Evolutionary conservation across 2,113 vertebrate species (phyloP).

Genomic region (Nanger granti): DNA sequence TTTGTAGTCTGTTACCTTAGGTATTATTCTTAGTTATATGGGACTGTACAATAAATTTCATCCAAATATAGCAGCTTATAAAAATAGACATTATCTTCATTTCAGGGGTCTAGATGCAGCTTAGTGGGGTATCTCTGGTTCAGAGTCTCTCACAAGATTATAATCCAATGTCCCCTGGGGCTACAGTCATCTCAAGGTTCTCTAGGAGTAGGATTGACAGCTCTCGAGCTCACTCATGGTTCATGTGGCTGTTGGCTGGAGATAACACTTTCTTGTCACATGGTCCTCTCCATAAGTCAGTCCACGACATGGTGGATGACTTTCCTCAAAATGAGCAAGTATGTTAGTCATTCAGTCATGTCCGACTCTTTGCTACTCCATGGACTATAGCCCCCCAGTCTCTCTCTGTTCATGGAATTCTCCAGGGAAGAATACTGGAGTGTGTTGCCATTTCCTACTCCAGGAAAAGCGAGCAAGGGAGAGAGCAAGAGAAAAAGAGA

Average conservation of each 20-base stretch:
- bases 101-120: not conserved
- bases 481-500: not conserved
- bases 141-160: not conserved
- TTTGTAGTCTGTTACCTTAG: not conserved
- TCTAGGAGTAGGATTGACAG: not conserved
- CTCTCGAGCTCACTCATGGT: not conserved
- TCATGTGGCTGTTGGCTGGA: not conserved
- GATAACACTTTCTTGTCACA: not conserved
- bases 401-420: not conserved
- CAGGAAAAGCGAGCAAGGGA: not conserved
- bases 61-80: not conserved
- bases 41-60: not conserved
- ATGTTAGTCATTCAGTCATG: not conserved
- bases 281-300: not conserved
- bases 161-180: not conserved
- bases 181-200: not conserved
- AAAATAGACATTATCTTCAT: not conserved
- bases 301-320: not conserved
- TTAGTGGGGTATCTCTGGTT: not conserved
- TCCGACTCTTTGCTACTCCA: not conserved
- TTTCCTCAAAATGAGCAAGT: not conserved
- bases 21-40: not conserved
- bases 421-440: not conserved
- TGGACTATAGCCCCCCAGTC: not conserved
- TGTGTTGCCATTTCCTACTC: not conserved